A percentile compares a stretch with the other conserved stretches of the same genome.
Conservation (phyloP, 2,888 invertebrate species). For the Acleris sparsana region DNA sequence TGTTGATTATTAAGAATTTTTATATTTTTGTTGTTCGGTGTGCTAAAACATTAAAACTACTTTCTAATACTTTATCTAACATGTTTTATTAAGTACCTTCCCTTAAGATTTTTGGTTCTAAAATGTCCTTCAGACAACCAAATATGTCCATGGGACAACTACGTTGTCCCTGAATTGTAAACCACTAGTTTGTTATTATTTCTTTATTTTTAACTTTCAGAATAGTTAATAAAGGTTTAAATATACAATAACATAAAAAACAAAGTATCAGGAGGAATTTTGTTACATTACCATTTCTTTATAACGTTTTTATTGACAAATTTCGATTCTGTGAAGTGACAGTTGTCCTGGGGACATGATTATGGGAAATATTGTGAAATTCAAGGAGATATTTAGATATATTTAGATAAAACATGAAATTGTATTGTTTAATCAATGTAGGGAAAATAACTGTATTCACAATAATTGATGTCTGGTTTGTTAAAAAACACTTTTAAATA, state of each 20-base stretch:
- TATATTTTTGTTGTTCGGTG: background rate
- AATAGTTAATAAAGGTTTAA: background rate
- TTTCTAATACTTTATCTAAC: background rate
- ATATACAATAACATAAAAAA: constrained; percentile 4
- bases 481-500: constrained; percentile 2
- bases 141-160: constrained; percentile 1
- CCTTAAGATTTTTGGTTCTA: constrained; percentile 6
- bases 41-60: background rate
- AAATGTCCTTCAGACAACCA: constrained; percentile 7
- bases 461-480: constrained; percentile 4
- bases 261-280: constrained; percentile 7
- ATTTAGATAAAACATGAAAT: constrained; percentile 14
- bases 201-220: background rate
- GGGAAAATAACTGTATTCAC: constrained; percentile 9
- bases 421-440: constrained; percentile 15
- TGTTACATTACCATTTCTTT: constrained; percentile 6
- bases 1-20: background rate
- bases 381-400: constrained; percentile 6
- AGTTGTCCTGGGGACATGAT: constrained; percentile 12
- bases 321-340: constrained; percentile 5
- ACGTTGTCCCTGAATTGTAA: background rate
- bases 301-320: constrained; percentile 7
- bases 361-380: constrained; percentile 3
- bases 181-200: background rate
- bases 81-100: no score